These are phyloP conservation scores for Antigone vipio DNA, from an alignment of 2,113 vertebrate species.

Conservation along the genomic window DNA sequence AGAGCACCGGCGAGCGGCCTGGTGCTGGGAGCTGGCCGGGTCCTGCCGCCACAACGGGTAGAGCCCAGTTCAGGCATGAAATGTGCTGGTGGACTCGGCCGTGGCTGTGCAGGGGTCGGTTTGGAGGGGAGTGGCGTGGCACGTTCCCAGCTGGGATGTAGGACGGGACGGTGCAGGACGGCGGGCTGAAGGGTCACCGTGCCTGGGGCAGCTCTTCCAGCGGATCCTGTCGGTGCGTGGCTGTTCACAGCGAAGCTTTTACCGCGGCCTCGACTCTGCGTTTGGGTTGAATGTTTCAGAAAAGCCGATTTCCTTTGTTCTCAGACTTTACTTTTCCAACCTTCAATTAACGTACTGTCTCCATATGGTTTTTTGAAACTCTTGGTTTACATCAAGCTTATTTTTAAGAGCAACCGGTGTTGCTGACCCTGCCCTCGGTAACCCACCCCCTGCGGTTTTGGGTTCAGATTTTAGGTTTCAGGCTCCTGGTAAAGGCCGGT, in stretches of 20 bases:
- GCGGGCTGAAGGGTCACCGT: not conserved
- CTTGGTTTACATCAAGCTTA: not conserved
- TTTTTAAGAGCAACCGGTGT: not conserved
- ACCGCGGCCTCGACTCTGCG: no score
- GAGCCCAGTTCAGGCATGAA: not conserved
- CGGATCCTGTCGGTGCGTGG: rapidly evolving
- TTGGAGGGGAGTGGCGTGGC: not conserved
- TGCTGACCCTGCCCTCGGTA: rapidly evolving
- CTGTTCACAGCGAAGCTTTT: not conserved
- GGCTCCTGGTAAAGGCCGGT: not conserved
- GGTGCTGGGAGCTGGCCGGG: not conserved
- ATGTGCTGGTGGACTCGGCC: no score
- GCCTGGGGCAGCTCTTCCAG: rapidly evolving
- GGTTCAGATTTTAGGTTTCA: not conserved
- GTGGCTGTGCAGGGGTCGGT: no score
- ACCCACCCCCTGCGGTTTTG: rapidly evolving
- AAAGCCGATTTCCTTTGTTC: not conserved
- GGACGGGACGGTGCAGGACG: no score
- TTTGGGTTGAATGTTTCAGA: not conserved
- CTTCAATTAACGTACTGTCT: slow-evolving; percentile 12
- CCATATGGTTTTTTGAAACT: not conserved
- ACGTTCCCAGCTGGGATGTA: not conserved
- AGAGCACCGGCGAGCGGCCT: not conserved
- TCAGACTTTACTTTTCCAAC: not conserved
- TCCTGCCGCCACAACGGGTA: rapidly evolving